Percentiles rank a stretch among this genome's conserved stretches.
Conservation (phyloP, 2,888 invertebrate genomes). For the Tillus elongatus region DNA sequence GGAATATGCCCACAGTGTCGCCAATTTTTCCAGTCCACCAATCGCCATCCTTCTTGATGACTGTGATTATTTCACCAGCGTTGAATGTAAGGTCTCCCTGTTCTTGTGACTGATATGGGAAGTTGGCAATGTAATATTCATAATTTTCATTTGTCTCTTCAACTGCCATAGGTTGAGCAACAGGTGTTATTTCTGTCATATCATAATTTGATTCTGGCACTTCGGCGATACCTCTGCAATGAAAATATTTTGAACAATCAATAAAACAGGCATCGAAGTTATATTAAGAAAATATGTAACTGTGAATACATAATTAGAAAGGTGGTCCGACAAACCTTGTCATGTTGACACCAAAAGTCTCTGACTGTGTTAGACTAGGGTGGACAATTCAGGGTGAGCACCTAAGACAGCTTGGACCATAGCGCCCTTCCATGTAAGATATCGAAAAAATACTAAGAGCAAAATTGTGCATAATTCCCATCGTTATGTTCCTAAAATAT, state of each 20-base stretch:
- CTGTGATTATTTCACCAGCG: conserved; percentile 76
- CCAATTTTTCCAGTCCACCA: conserved; percentile 97
- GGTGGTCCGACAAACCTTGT: too few relatives aligned
- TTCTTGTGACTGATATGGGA: conserved; percentile 83
- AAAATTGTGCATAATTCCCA: too few relatives aligned
- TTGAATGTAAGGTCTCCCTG: conserved; percentile 86
- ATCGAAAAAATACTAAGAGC: too few relatives aligned
- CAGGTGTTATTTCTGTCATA: conserved; percentile 25
- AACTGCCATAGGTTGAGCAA: conserved; percentile 23
- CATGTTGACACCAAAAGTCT: too few relatives aligned
- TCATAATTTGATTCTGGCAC: conserved; percentile 51
- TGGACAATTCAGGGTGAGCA: too few relatives aligned
- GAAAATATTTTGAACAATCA: conserved; percentile 13
- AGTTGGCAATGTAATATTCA: conserved; percentile 81
- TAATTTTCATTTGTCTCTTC: conserved; percentile 37
- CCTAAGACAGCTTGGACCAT: too few relatives aligned
- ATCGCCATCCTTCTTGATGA: conserved; percentile 85
- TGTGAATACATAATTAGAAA: too few relatives aligned
- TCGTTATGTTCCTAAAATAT: too few relatives aligned
- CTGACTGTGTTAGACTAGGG: too few relatives aligned
- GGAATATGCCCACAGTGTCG: conserved; percentile 79
- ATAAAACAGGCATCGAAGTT: too few relatives aligned
- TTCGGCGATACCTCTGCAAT: conserved; percentile 62
- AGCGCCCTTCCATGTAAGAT: too few relatives aligned
- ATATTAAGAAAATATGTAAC: too few relatives aligned